A percentile compares a stretch with the other conserved stretches of the same genome.
phyloP scores from a whole-genome alignment of 2,797 vertebrate species.

The Mus minutoides region DNA sequence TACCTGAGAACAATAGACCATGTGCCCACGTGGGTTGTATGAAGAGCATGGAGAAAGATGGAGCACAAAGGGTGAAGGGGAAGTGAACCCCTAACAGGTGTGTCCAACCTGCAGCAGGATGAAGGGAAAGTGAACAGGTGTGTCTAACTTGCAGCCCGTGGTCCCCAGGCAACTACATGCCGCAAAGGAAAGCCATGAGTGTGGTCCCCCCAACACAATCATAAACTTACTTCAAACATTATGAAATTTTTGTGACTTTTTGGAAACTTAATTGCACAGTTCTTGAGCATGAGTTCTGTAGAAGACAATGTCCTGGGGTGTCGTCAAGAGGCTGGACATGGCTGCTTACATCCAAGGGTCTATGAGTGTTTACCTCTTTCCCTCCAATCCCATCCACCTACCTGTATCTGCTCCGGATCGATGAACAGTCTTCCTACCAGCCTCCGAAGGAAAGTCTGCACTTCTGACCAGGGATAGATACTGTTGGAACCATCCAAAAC shows the following conservation, averaged over 20 bases:
- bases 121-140: not conserved
- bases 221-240: not conserved
- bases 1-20: constrained; percentile 86
- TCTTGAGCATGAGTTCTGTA: not conserved
- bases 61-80: not conserved
- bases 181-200: not conserved
- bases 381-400: constrained; percentile 70
- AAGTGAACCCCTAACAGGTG: not conserved
- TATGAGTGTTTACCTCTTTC: not conserved
- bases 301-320: not conserved
- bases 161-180: not conserved
- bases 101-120: not conserved
- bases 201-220: not conserved
- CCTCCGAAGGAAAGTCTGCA: constrained; percentile 97
- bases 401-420: constrained; percentile 97
- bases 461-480: constrained; percentile 98
- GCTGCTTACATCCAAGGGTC: not conserved
- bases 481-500: constrained; percentile 98
- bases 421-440: constrained; percentile 97
- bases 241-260: not conserved
- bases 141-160: not conserved
- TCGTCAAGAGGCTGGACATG: not conserved
- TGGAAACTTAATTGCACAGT: not conserved
- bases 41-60: not conserved
- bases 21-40: not conserved